Conservation (phyloP, 1,140 invertebrate genomes). For the Venustaconcha ellipsiformis region DNA sequence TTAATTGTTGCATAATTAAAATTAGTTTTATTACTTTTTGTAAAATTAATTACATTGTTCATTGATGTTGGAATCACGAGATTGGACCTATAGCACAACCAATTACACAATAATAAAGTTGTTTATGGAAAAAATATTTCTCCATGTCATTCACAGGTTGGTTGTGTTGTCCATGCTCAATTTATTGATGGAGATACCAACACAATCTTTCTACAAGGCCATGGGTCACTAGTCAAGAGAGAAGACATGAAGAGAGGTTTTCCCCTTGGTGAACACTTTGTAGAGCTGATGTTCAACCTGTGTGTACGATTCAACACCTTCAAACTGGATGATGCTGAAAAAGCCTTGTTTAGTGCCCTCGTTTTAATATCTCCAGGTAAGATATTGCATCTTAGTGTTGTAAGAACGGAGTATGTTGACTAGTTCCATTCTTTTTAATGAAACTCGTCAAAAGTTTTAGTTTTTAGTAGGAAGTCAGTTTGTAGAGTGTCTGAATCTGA, state of each 20-base stretch:
- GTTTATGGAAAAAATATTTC: background rate
- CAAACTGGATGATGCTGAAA: slow-evolving; percentile 89
- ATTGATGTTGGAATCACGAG: background rate
- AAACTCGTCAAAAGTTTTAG: too few species aligned
- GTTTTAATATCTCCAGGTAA: slow-evolving; percentile 91
- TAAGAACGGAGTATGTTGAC: too few species aligned
- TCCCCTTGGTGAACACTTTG: slow-evolving; percentile 74
- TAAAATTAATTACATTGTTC: background rate
- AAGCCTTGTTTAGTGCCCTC: slow-evolving; percentile 94
- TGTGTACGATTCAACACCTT: slow-evolving; percentile 94
- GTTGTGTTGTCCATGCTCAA: slow-evolving; percentile 66
- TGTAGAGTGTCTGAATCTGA: too few species aligned
- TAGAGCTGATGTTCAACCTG: slow-evolving; percentile 98
- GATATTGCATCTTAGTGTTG: background rate
- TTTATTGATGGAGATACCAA: slow-evolving; percentile 65
- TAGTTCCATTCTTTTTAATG: too few species aligned
- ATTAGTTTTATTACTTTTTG: too few species aligned
- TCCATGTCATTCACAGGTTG: slow-evolving; percentile 56
- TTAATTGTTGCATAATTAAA: too few species aligned
- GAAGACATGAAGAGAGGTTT: slow-evolving; percentile 66
- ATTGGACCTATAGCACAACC: background rate
- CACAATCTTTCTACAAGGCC: slow-evolving; percentile 62
- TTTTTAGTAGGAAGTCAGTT: too few species aligned
- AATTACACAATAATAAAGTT: background rate
- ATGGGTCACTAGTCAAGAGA: slow-evolving; percentile 53